Percentiles rank a stretch among this genome's conserved stretches.
Evolutionary conservation across 2,797 vertebrate species (phyloP).

Genomic region (Danio tinwini): DNA sequence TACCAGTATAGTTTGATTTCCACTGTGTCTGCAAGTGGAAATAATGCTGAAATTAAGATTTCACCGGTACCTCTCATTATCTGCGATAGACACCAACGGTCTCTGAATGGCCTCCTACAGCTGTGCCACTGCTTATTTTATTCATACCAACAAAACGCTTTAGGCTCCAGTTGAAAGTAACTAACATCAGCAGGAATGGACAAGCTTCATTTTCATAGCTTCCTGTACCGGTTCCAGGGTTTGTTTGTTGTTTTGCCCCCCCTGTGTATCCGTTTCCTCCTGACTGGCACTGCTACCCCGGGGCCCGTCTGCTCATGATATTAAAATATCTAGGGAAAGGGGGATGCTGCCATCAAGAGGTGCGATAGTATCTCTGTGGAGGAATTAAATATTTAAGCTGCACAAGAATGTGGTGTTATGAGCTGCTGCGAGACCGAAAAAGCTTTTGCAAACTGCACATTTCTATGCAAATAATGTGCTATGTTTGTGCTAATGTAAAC

Average conservation of each 20-base stretch:
- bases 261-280: conserved; percentile 58
- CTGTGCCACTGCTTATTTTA: conserved; percentile 24
- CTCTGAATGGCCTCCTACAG: conserved; percentile 15
- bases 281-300: conserved; percentile 29
- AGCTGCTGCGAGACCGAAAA: background rate
- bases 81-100: conserved; percentile 10
- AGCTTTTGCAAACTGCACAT: conserved; percentile 34
- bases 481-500: background rate
- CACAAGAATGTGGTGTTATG: conserved; percentile 9
- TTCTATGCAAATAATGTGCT: conserved; percentile 6
- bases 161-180: conserved; percentile 47
- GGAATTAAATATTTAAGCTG: conserved; percentile 55
- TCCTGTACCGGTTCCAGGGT: conserved; percentile 45
- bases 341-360: conserved; percentile 64
- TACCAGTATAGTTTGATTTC: background rate
- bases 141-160: conserved; percentile 36
- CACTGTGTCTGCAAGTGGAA: background rate
- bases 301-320: conserved; percentile 39
- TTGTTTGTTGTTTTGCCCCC: conserved; percentile 53
- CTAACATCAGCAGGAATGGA: conserved; percentile 51
- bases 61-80: conserved; percentile 22
- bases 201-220: conserved; percentile 43
- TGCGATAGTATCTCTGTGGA: conserved; percentile 45
- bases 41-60: conserved; percentile 43
- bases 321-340: conserved; percentile 56